phyloP scores from a whole-genome alignment of 2,888 invertebrate species.

The Conus canariensis region DNA sequence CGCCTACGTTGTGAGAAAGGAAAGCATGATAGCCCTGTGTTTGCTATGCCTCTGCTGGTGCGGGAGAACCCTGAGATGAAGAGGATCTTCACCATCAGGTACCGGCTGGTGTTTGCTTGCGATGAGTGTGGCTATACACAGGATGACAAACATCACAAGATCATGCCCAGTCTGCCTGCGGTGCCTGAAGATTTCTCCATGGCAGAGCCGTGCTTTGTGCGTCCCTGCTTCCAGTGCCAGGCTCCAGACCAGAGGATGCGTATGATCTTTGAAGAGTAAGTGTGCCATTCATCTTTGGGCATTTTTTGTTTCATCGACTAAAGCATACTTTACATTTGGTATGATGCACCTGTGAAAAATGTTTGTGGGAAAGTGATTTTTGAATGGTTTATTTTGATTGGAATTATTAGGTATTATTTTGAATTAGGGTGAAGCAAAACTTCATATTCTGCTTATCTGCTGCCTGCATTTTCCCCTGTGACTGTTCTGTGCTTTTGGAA shows the following conservation, averaged over 20 bases:
- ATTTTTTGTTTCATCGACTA: background rate
- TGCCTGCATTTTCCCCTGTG: too few species aligned
- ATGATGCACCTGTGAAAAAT: too few species aligned
- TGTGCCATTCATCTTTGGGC: background rate
- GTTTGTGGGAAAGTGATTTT: too few species aligned
- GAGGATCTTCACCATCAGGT: constrained; percentile 64
- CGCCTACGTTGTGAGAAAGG: constrained; percentile 72
- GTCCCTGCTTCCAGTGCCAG: constrained; percentile 70
- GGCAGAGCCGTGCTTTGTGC: constrained; percentile 60
- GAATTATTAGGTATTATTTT: too few species aligned
- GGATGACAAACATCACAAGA: constrained; percentile 59
- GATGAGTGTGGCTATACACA: constrained; percentile 61
- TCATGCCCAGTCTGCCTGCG: constrained; percentile 70
- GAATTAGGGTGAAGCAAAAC: too few species aligned
- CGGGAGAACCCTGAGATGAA: constrained; percentile 60
- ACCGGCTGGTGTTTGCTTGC: constrained; percentile 63
- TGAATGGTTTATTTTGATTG: too few species aligned
- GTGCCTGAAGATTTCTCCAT: constrained; percentile 67
- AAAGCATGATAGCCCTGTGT: constrained; percentile 74
- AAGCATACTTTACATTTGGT: too few species aligned
- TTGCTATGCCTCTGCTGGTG: constrained; percentile 71
- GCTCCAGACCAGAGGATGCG: constrained; percentile 64
- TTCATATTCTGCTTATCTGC: too few species aligned
- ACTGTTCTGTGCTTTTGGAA: too few species aligned
- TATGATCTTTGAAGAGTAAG: constrained; percentile 70